Percentiles rank a stretch among this genome's conserved stretches.
phyloP scores from a whole-genome alignment of 2,797 vertebrate species.

The Buphagus erythrorhynchus region DNA sequence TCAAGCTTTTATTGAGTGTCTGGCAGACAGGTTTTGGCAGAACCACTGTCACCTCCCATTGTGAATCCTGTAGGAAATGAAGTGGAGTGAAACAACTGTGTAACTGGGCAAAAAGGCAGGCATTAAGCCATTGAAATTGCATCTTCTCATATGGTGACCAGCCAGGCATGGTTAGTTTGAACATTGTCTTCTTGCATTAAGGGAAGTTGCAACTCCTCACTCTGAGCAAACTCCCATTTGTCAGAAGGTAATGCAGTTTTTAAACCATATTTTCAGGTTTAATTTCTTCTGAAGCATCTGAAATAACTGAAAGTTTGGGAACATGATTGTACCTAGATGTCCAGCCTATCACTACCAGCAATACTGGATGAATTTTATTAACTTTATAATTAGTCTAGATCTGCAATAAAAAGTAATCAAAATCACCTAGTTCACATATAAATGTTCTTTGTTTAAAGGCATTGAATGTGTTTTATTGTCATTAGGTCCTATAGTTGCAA shows the following conservation, averaged over 20 bases:
- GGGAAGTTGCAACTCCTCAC: not conserved
- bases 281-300: not conserved
- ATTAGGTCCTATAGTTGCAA: not conserved
- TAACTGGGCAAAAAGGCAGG: not conserved
- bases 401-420: not conserved
- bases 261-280: not conserved
- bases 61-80: not conserved
- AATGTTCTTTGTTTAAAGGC: not conserved
- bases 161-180: not conserved
- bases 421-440: not conserved
- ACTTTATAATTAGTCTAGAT: not conserved
- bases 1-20: not conserved
- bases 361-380: not conserved
- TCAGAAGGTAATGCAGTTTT: not conserved
- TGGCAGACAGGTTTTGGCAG: not conserved
- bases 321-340: not conserved
- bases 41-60: not conserved
- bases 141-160: not conserved
- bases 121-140: not conserved
- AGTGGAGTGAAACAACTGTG: not conserved
- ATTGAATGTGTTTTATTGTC: not conserved
- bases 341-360: not conserved
- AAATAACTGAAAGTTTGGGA: not conserved
- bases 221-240: not conserved
- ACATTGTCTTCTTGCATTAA: not conserved